Base-by-base conservation (phyloP, 2,888 invertebrate genomes). In the Subacronicta megacephala region DNA sequence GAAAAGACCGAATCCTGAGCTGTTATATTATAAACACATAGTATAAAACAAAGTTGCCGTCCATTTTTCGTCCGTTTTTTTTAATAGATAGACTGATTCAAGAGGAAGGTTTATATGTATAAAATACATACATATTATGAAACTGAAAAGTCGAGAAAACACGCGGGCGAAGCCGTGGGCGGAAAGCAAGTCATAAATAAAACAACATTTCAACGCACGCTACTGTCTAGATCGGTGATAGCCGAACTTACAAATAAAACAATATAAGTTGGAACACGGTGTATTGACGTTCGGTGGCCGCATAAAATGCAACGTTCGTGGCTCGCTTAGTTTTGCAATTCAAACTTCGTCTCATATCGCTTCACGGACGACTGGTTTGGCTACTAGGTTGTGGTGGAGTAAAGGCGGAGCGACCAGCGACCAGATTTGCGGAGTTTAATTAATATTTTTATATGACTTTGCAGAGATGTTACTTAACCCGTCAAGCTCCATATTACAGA, bases 291-390 rank as follows among this genome's bases (percentile, higher is more conserved):
- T 76, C 58, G 74, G 75, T 67, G 65, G 65, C 58, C 57, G 67
- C 69, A 77, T 78, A 79, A 80, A 83, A 82, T 78, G 77, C 69
- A 78, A 50, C 73, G 73, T 71, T 72, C 68, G 71, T 69, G 65
- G 70, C 77, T 80, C 73, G 78, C 81, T 80, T 87, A 88, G 90
- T 89, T 92, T 90, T 91, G 90, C 90, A 90, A 90, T 92, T 91
- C 90, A 88, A 90, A 91, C 90, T 87, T 87, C 80, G 81, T 81
- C 88, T 88, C 89, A 85, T 92, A 91, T 92, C 92, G 88, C 88
- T 90, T 90, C 81, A 85, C 88, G 84, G 89, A 81, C 86, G 89
- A 87, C 85, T 82, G 88, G 80, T 77, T 86, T 76, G 75, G 81
- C 71, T 72, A 73, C 71, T 78, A 72, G 52, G 13, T 61, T 41